Percentiles rank a stretch among this genome's conserved stretches.
These are phyloP conservation scores for Mallateleia sp. DNA, from an alignment of 2,888 invertebrate genomes.

Conservation along the genomic window DNA sequence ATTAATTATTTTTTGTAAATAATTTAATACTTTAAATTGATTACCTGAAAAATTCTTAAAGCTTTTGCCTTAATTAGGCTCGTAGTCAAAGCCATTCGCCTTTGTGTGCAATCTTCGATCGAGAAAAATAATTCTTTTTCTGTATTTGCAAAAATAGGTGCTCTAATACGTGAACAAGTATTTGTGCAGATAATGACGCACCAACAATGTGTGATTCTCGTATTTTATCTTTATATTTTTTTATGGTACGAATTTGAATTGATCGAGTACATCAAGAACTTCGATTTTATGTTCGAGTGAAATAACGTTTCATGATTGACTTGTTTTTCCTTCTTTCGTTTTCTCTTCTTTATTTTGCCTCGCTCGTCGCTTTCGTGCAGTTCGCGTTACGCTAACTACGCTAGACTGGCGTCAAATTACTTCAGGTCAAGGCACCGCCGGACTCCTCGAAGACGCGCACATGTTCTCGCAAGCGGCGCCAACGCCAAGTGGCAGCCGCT, in stretches of 20 bases:
- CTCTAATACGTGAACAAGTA: neutral
- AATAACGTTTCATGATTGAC: too few species aligned
- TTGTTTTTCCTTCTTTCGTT: too few species aligned
- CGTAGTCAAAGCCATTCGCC: conserved; percentile 74
- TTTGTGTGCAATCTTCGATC: conserved; percentile 76
- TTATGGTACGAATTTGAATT: too few species aligned
- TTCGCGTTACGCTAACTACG: conserved; percentile 73
- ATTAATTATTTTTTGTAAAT: neutral
- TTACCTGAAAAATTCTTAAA: conserved; percentile 62
- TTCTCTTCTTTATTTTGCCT: too few species aligned
- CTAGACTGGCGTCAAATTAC: conserved; percentile 77
- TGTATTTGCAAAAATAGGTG: conserved; percentile 66
- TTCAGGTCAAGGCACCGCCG: conserved; percentile 77
- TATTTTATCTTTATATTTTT: too few species aligned
- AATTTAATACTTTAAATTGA: conserved; percentile 39
- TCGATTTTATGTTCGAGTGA: too few species aligned
- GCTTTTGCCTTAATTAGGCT: conserved; percentile 75
- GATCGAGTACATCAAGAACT: too few species aligned
- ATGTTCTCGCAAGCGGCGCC: conserved; percentile 70
- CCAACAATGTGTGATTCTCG: too few species aligned
- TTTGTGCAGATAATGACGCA: too few species aligned
- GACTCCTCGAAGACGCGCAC: conserved; percentile 72
- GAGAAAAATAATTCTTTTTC: conserved; percentile 70
- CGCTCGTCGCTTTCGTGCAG: conserved; percentile 56
- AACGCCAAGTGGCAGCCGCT: conserved; percentile 71